Percentiles rank a stretch among this genome's conserved stretches.
Conservation (phyloP, 2,113 vertebrate genomes). For the Hydropotes inermis region DNA sequence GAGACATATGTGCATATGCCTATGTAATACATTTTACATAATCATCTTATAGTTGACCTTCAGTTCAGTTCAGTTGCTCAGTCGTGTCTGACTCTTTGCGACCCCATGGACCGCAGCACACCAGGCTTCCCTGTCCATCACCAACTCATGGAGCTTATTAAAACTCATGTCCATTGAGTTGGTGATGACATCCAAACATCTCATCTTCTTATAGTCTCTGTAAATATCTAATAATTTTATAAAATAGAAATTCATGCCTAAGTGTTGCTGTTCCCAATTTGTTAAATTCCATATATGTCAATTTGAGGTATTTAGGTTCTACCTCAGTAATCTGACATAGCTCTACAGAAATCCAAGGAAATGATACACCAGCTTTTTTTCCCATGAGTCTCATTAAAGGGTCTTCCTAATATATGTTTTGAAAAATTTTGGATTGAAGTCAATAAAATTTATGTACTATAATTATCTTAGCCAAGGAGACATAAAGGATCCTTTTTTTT, state of each 20-base stretch:
- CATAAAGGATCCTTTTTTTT: not conserved
- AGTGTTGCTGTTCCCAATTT: not conserved
- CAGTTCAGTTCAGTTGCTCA: not conserved
- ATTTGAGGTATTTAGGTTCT: not conserved
- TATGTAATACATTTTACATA: not conserved
- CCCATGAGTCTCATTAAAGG: not conserved
- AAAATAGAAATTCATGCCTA: not conserved
- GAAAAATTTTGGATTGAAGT: not conserved
- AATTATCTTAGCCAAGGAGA: not conserved
- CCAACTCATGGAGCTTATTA: not conserved
- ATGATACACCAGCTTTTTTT: not conserved
- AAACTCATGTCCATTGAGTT: not conserved
- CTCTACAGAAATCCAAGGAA: not conserved
- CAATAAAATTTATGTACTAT: not conserved
- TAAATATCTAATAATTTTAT: not conserved
- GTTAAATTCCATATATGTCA: not conserved
- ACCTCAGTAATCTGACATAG: not conserved
- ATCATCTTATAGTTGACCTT: not conserved
- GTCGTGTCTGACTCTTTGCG: not conserved
- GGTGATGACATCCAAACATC: not conserved
- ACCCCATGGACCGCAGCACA: accelerated
- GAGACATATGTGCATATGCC: not conserved
- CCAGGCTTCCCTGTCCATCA: not conserved
- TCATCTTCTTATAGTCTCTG: not conserved
- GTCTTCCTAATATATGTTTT: not conserved